Evolutionary conservation across 2,888 invertebrate species (phyloP), one percentile per base, ranked within the genome.

Genomic region (Oscheius sp.): DNA sequence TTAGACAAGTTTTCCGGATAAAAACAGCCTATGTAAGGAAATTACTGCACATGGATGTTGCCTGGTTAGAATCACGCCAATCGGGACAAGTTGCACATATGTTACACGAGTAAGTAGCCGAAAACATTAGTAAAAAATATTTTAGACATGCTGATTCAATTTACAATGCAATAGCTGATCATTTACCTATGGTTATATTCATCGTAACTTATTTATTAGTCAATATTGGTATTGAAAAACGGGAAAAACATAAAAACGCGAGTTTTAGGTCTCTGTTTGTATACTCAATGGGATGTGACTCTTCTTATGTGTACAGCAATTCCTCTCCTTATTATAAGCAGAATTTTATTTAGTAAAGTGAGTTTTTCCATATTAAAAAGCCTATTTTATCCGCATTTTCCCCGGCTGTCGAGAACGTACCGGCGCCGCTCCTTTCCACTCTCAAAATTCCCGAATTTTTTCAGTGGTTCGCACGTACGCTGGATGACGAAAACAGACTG

Each of bases 201-300:
- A 86, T 84, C 41, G 71, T 77, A 27, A 78, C 80, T 16, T 87
- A 86, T 49, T 76, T 81, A 9, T 46, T 81, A n/a, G 81, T 81
- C 25, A 81, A 81, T 45, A 79, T 81, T 21, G 77, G 35, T 35
- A 35, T 6, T 35, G 5, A 35, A 35, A 35, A 35, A 78, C 53
- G 12, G 13, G 18, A n/a, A 52, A 27, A 25, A 49, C 18, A 43
- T 55, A 55, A 25, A 35, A 35, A 35, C n/a, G n/a, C n/a, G n/a
- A n/a, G n/a, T n/a, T 35, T 35, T 35, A 35, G 35, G 69, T 27
- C 76, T 84, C 18, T 84, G 83, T 52, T 41, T 86, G 25, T 86
- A 84, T 73, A 87, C 84, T 27, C 86, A 86, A 72, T 87, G 87
- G 87, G 85, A 87, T 73, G 86, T 87, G 23, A 87, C 85, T 18